Conservation (phyloP, 2,888 invertebrate genomes). For the Rhagium mordax region DNA sequence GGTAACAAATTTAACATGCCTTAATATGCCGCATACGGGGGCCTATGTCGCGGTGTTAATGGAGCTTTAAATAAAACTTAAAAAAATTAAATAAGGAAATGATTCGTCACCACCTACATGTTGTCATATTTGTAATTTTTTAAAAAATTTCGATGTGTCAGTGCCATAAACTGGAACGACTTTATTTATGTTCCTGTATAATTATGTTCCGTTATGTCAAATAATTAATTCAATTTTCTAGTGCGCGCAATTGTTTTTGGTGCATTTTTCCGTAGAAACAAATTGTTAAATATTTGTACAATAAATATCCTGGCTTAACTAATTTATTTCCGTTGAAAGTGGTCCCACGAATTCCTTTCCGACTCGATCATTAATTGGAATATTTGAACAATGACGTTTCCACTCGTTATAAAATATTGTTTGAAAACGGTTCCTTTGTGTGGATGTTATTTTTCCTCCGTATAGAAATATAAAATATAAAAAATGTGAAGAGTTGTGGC, state of each 20-base stretch:
- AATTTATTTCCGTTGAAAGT: neutral
- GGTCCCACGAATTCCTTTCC: neutral
- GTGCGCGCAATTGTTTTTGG: too few species aligned
- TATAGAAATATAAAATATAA: conserved; percentile 27
- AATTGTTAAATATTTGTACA: neutral
- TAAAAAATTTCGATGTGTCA: too few species aligned
- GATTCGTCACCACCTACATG: too few species aligned
- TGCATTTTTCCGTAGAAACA: neutral
- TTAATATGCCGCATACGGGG: too few species aligned
- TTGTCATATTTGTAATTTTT: too few species aligned
- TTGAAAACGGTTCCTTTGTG: conserved; percentile 17
- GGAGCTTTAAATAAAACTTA: too few species aligned
- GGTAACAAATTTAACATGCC: neutral
- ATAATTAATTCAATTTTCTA: too few species aligned
- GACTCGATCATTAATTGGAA: conserved; percentile 12
- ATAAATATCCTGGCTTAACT: neutral
- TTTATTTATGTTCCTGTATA: too few species aligned
- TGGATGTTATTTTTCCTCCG: conserved; percentile 30
- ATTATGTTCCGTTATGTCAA: too few species aligned
- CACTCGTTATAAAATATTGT: conserved; percentile 27
- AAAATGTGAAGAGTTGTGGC: conserved; percentile 28
- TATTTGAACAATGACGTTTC: conserved; percentile 8
- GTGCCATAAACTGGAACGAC: too few species aligned
- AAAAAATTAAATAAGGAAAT: too few species aligned
- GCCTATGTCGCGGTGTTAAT: too few species aligned